Conservation (phyloP, 2,797 vertebrate species). For the Kryptolebias ocellatus region DNA sequence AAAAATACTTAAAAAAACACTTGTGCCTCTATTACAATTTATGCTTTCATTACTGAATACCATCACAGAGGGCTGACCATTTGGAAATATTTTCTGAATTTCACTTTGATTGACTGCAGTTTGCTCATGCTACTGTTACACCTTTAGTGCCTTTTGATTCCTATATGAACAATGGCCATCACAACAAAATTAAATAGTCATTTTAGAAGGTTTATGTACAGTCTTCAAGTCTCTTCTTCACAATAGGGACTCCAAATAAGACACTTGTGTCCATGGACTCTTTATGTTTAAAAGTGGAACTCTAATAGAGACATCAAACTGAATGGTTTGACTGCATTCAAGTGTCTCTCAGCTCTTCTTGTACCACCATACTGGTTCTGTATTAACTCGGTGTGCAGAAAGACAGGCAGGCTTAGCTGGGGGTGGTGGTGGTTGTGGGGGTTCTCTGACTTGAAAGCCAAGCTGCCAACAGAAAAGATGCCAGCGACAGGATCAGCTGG, state of each 20-base stretch:
- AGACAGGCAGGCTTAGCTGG: conserved; percentile 39
- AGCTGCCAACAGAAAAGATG: conserved; percentile 55
- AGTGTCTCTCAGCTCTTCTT: conserved; percentile 16
- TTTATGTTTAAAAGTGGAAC: conserved; percentile 5
- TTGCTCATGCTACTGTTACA: conserved; percentile 1
- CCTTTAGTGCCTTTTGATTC: conserved; percentile 2
- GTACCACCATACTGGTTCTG: conserved; percentile 8
- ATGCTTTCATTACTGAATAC: conserved; percentile 2
- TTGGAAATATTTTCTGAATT: conserved; percentile 22
- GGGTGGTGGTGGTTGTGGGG: neutral
- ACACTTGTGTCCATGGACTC: neutral
- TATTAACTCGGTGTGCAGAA: conserved; percentile 26
- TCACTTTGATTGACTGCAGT: conserved; percentile 22
- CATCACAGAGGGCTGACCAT: neutral
- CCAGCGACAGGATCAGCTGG: conserved; percentile 70
- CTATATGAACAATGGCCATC: neutral
- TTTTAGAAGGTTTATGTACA: neutral
- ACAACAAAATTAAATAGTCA: neutral
- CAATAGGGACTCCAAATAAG: neutral
- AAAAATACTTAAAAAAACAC: conserved; percentile 2
- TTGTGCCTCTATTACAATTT: neutral
- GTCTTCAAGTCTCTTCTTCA: neutral
- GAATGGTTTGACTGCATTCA: conserved; percentile 7
- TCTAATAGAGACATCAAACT: neutral
- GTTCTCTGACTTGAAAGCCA: conserved; percentile 54